phyloP scores from a whole-genome alignment of 2,797 vertebrate species.

The Neomorphus geoffroyi region DNA sequence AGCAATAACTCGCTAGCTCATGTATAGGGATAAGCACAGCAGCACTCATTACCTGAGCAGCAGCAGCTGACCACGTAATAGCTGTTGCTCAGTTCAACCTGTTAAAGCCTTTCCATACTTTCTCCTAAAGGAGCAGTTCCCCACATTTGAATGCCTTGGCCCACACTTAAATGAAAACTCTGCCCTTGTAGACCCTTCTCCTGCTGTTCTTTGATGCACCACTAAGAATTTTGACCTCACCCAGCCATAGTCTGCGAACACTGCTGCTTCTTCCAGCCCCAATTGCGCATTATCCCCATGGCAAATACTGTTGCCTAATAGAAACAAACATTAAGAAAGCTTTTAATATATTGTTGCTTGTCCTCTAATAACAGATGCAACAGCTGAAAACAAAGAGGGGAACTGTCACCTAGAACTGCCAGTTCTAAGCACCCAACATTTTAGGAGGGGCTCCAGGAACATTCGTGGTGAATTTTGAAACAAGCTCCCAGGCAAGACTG shows the following conservation, averaged over 20 bases:
- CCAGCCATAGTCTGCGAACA: background rate
- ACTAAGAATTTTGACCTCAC: background rate
- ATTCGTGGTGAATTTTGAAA: background rate
- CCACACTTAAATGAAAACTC: background rate
- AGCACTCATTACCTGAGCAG: background rate
- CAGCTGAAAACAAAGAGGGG: background rate
- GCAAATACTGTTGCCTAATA: conserved; percentile 45
- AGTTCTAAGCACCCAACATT: background rate
- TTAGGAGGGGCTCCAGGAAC: background rate
- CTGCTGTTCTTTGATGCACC: background rate
- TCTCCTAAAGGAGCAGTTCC: background rate
- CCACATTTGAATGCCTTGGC: background rate
- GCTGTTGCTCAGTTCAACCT: background rate
- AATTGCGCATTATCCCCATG: conserved; percentile 30
- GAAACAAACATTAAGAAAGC: conserved; percentile 46
- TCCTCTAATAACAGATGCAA: conserved; percentile 3
- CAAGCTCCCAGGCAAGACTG: background rate
- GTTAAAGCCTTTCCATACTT: background rate
- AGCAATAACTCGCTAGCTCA: background rate
- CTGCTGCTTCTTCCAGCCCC: background rate
- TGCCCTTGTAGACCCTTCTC: background rate
- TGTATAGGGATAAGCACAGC: background rate
- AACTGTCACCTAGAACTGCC: conserved; percentile 21
- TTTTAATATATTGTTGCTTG: background rate
- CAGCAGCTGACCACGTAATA: background rate